Base-by-base conservation (phyloP, 2,888 invertebrate species). In the Steinernema scapterisci region DNA sequence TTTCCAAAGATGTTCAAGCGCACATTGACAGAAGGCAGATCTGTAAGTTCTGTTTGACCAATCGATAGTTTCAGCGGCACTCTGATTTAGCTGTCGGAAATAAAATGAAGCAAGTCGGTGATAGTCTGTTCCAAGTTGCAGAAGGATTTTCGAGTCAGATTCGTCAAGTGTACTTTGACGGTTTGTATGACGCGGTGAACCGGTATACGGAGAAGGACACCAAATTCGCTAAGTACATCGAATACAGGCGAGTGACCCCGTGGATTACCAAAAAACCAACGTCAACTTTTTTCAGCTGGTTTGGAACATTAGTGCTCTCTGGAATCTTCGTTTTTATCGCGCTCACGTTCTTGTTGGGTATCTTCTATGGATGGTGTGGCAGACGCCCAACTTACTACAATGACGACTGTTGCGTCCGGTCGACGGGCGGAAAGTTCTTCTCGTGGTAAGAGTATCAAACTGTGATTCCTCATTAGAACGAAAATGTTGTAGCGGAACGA, bases 281-380 rank as follows among this genome's bases (percentile, higher is more conserved):
- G 6, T 21, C n/a, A n/a, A 46, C n/a, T 73, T 19, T 13, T 81
- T 84, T 73, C 81, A 89, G 89, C 51, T 89, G 88, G 88, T 89
- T 89, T 80, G 87, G 77, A 0, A 88, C 88, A 23, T 84, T 89
- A 21, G 88, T 85, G 11, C 71, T 89, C 44, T 83, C 88, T 44
- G 88, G 88, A 77, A 70, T 88, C 1, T 83, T 89, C 70, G 78
- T 88, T 21, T 81, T 89, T 51, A 82, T 89, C 19, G 87, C 89
- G 0, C 78, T 88, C 3, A 86, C 88, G 74, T 88, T 88, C 80
- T 87, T 88, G 70, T 82, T 89, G 56, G 89, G 89, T 6, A 82
- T 89, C 7, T 83, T 89, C 79, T 89, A 88, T 83, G 90, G 90
- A 43, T 82, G 87, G 23, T 90, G 89, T 83, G 89, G 90, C 19